These are phyloP conservation scores for Rallus limicola DNA, from an alignment of 2,113 vertebrate genomes.

Conservation along the genomic window DNA sequence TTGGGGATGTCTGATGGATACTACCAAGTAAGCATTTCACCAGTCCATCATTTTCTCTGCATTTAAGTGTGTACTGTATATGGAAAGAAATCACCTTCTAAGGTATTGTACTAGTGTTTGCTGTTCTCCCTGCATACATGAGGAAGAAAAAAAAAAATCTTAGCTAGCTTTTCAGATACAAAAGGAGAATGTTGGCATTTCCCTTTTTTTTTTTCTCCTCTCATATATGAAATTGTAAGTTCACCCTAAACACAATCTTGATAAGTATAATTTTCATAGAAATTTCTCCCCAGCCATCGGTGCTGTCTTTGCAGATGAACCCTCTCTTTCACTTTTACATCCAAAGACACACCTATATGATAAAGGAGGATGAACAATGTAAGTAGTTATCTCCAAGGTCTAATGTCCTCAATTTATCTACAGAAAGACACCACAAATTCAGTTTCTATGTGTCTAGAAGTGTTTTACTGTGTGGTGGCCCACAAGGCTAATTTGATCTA, in stretches of 20 bases:
- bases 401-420: not conserved
- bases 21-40: not conserved
- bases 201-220: not conserved
- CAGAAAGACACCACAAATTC: not conserved
- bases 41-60: not conserved
- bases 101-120: not conserved
- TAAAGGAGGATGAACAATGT: not conserved
- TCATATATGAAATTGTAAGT: not conserved
- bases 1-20: not conserved
- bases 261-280: not conserved
- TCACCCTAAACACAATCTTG: not conserved
- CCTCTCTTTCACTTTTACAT: not conserved
- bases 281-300: not conserved
- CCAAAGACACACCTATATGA: not conserved
- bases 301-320: not conserved
- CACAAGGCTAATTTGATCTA: not conserved
- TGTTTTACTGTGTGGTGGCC: not conserved
- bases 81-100: not conserved
- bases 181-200: not conserved
- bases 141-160: not conserved
- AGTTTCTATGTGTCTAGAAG: not conserved
- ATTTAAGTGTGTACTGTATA: not conserved
- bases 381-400: not conserved
- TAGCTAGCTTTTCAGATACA: not conserved
- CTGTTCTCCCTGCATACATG: not conserved